phyloP scores from a whole-genome alignment of 2,113 vertebrate species.

The Ctenomys sociabilis region DNA sequence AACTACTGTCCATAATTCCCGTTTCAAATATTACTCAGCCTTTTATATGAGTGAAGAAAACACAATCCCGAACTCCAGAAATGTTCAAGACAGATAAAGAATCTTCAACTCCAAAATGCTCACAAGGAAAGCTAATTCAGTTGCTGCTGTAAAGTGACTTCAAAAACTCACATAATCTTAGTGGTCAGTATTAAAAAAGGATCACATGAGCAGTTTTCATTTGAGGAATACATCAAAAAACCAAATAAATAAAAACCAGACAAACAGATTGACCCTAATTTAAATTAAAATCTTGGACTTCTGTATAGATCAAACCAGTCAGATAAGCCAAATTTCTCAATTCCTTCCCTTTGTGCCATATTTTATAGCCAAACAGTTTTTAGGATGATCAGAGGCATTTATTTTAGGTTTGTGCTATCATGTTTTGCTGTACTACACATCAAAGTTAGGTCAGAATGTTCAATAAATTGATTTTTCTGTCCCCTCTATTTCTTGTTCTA shows the following conservation, averaged over 20 bases:
- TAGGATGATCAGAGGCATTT: conserved; percentile 68
- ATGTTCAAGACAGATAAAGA: neutral
- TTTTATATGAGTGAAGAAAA: neutral
- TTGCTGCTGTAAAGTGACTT: conserved; percentile 1
- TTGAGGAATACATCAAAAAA: conserved; percentile 13
- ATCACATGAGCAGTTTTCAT: neutral
- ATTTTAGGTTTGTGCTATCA: conserved; percentile 56
- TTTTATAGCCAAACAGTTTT: conserved; percentile 9
- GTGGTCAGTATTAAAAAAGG: conserved; percentile 24
- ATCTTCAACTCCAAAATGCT: neutral
- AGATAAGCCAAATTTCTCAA: conserved; percentile 45
- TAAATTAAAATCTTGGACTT: conserved; percentile 64
- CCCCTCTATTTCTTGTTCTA: conserved; percentile 69
- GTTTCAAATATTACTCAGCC: neutral
- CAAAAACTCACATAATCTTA: neutral
- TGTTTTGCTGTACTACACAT: conserved; percentile 51
- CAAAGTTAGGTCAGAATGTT: conserved; percentile 69
- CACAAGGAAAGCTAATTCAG: neutral
- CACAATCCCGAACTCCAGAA: neutral
- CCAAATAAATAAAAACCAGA: neutral
- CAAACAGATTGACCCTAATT: conserved; percentile 42
- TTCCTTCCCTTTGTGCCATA: conserved; percentile 1
- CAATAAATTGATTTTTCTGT: conserved; percentile 80
- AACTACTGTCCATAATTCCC: neutral
- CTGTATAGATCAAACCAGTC: conserved; percentile 30